These are phyloP conservation scores for Saturnia pavonia DNA, from an alignment of 2,888 invertebrate species.

Conservation along the genomic window DNA sequence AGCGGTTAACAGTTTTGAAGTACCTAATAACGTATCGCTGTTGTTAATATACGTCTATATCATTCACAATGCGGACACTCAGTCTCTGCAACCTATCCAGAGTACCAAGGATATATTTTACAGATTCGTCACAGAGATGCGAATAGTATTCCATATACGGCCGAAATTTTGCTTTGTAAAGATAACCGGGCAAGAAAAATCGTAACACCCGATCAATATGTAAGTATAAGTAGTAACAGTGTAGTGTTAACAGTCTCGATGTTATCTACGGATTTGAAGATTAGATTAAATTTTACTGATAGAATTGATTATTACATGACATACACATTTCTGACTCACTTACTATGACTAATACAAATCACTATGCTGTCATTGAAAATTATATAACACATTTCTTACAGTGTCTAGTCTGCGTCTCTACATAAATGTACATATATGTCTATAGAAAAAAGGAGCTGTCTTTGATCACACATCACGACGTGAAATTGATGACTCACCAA, in stretches of 20 bases:
- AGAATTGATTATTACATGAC: not conserved
- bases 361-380: not conserved
- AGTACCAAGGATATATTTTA: not conserved
- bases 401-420: not conserved
- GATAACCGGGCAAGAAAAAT: not conserved
- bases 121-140: not conserved
- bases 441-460: too few relatives aligned
- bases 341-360: not conserved
- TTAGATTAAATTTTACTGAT: not conserved
- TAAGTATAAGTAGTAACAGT: too few relatives aligned
- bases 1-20: too few relatives aligned
- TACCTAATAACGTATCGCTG: too few relatives aligned
- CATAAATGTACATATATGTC: too few relatives aligned
- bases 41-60: not conserved
- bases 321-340: not conserved
- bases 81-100: not conserved
- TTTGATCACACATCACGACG: too few relatives aligned
- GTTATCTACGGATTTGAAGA: not conserved
- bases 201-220: not conserved
- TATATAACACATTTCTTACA: not conserved
- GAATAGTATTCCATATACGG: not conserved
- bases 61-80: not conserved
- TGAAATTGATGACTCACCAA: too few relatives aligned
- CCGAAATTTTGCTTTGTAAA: not conserved
- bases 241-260: not conserved